Percentiles rank a stretch among this genome's conserved stretches.
These are phyloP conservation scores for Pediacus dermestoides DNA, from an alignment of 2,888 invertebrate genomes.

Conservation along the genomic window DNA sequence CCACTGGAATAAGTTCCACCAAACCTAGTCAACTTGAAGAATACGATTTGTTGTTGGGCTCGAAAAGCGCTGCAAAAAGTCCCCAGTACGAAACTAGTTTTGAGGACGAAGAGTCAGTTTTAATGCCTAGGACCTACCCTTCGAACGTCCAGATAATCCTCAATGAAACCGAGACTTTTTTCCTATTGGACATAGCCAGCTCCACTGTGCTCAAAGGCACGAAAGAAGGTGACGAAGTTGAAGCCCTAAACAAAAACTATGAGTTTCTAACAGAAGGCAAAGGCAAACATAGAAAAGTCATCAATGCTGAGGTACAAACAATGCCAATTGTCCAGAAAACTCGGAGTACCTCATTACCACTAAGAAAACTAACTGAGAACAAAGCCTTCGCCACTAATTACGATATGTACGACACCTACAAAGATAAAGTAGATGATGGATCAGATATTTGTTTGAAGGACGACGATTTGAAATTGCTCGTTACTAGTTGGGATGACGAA, in stretches of 20 bases:
- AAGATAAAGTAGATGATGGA: constrained; percentile 48
- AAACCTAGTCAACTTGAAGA: not conserved
- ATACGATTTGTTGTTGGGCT: too few relatives aligned
- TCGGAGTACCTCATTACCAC: constrained; percentile 58
- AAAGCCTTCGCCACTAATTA: constrained; percentile 69
- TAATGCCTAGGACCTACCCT: too few relatives aligned
- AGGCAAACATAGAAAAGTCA: constrained; percentile 64
- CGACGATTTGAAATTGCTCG: too few relatives aligned
- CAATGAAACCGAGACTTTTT: constrained; percentile 63
- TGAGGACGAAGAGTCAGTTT: too few relatives aligned
- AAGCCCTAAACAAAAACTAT: constrained; percentile 64
- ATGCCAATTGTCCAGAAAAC: constrained; percentile 59
- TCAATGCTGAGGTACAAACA: constrained; percentile 70
- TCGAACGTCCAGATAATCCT: too few relatives aligned
- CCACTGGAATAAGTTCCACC: not conserved
- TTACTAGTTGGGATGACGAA: too few relatives aligned
- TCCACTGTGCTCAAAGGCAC: constrained; percentile 60
- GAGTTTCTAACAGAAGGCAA: constrained; percentile 64
- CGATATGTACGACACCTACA: constrained; percentile 73
- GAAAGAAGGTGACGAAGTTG: constrained; percentile 54
- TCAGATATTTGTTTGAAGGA: too few relatives aligned
- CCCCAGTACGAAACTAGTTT: too few relatives aligned
- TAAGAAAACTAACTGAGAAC: constrained; percentile 48
- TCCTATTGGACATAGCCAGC: constrained; percentile 63
- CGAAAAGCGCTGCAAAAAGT: too few relatives aligned